These are phyloP conservation scores for Azorinus chamasolen DNA, from an alignment of 2,888 invertebrate species.

Conservation along the genomic window DNA sequence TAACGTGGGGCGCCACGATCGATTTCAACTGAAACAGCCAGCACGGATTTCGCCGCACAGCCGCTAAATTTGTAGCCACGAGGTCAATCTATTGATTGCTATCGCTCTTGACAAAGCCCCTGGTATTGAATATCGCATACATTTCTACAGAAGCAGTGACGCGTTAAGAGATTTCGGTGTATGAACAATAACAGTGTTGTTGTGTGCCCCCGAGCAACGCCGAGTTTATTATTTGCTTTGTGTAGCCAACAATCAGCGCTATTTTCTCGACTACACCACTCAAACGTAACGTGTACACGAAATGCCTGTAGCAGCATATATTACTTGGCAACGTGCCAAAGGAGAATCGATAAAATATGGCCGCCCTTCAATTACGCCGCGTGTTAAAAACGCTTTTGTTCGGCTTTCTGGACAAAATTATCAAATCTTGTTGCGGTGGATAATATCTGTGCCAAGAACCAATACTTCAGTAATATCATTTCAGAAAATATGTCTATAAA, in stretches of 20 bases:
- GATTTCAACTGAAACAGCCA: too few species aligned
- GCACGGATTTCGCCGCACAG: not conserved
- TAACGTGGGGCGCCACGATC: too few species aligned
- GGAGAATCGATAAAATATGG: conserved; percentile 30
- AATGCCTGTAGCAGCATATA: conserved; percentile 14
- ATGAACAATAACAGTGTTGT: conserved; percentile 36
- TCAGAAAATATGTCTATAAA: too few species aligned
- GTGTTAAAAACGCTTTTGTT: conserved; percentile 8
- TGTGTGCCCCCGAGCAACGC: conserved; percentile 39
- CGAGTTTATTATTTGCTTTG: conserved; percentile 26
- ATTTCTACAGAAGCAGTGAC: conserved; percentile 47
- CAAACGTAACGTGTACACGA: conserved; percentile 45
- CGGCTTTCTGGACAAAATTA: conserved; percentile 6
- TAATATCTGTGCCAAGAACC: too few species aligned
- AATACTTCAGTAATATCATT: too few species aligned
- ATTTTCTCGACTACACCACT: conserved; percentile 15
- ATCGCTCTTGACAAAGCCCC: conserved; percentile 25
- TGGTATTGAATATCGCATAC: conserved; percentile 5
- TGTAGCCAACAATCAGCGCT: conserved; percentile 35
- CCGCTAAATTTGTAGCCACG: conserved; percentile 7
- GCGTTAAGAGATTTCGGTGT: conserved; percentile 36
- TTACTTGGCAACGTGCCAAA: conserved; percentile 49
- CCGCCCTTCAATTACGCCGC: conserved; percentile 2
- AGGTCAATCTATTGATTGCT: conserved; percentile 6
- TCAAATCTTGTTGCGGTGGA: too few species aligned